Base-by-base conservation (phyloP, 2,113 vertebrate genomes). In the Hippocampus guttulatus region DNA sequence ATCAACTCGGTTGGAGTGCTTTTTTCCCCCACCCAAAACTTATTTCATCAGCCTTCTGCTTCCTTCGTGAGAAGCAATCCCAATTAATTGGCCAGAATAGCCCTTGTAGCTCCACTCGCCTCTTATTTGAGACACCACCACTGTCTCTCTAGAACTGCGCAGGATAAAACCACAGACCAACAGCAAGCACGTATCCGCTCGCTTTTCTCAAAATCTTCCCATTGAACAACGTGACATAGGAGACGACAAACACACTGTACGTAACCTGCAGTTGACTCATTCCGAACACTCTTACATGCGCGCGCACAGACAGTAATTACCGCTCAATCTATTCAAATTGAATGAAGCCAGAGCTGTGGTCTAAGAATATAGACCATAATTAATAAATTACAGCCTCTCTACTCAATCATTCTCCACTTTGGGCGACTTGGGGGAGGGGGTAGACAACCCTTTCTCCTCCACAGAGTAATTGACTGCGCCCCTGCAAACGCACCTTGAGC, bases 361-460 rank as follows among this genome's bases (percentile, higher is more conserved):
- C 82, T 90, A 82, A 88, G 85, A 89, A 88, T 88, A 88, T 91
- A 87, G 87, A 82, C 86, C 81, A 82, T 88, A 87, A 91, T 90
- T 89, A 91, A 90, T 91, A 90, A 91, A 92, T 91, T 86, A 89
- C 84, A 84, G 75, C 82, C 84, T 77, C 84, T 91, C 86, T 75
- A 87, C 83, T 91, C 84, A 78, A 88, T 90, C 88, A 88, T 83
- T 89, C 86, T 88, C 83, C 80, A 86, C 84, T 88, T 85, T 81
- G 80, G 86, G 83, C 81, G 74, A 81, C 27, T 25, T 15, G 81
- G 87, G 83, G 82, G 81, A 79, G 76, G n/a, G 55, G 27, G 27
- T 65, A 77, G 85, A 81, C 79, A 65, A 82, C 84, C 74, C 80
- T 75, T 85, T 80, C 80, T 78, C 67, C 8, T 15, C 67, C 6